Evolutionary conservation across 2,888 invertebrate genomes (phyloP), one percentile per base, ranked within the genome.

Genomic region (Blastobasis adustella): DNA sequence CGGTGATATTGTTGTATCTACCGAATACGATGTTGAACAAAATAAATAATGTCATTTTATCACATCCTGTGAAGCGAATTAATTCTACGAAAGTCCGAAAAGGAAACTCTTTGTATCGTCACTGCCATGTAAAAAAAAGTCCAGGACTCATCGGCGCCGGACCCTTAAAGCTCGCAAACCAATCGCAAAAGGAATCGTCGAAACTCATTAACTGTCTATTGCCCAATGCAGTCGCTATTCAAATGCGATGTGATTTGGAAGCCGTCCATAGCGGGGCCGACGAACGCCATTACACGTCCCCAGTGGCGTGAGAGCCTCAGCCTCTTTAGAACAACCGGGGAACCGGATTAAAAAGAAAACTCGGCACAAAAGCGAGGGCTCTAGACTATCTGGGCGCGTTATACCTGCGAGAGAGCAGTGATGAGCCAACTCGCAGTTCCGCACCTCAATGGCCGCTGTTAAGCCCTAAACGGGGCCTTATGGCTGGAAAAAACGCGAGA

Each of bases 171-270:
- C 46, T 7, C 7, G n/a, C 40, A 41, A 50, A 37, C 41, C 46
- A 43, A 51, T 46, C 66, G 63, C 54, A 60, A 59, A 66, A 67
- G 54, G 57, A 55, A 61, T 72, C 71, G 67, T 74, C 71, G 70
- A 73, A 75, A 76, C 71, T 71, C 74, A 73, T 81, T 80, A 76
- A 69, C 69, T 61, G 68, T 61, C 69, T 72, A 77, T 77, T 71
- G 65, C 66, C 58, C 62, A 74, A 75, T 77, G 81, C 77, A 76
- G 67, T 71, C 63, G 64, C 69, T 76, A 82, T 82, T 81, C 81
- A 82, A 82, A 84, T 82, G 72, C 67, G 73, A 77, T 74, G 77
- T 72, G 76, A 82, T 81, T 83, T 84, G 80, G 80, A 84, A 76
- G 74, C 70, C 71, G 69, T 80, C 81, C 81, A 81, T 73, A 67